These are phyloP conservation scores for Phorcus lineatus DNA, from an alignment of 2,888 invertebrate genomes.

Conservation along the genomic window DNA sequence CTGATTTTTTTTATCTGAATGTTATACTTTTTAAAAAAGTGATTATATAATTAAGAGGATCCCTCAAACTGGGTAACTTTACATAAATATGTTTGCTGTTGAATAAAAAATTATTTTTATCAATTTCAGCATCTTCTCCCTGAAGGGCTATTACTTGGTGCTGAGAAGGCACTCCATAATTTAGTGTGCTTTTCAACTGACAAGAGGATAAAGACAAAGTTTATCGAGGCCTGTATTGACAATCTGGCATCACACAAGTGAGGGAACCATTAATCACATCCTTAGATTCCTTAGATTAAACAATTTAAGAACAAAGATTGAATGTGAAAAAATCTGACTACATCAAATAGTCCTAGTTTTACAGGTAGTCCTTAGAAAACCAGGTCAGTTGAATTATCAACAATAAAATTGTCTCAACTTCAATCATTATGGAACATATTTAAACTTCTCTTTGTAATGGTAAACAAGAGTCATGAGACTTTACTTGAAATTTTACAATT, in stretches of 20 bases:
- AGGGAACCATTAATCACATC: slow-evolving; percentile 25
- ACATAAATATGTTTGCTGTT: neutral
- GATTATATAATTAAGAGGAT: neutral
- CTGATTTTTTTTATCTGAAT: neutral
- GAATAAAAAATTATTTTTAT: neutral
- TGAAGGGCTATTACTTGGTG: slow-evolving; percentile 93
- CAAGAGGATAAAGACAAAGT: slow-evolving; percentile 91
- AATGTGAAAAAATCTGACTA: neutral
- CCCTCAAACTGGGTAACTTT: neutral
- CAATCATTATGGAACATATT: no score
- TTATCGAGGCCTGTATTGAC: slow-evolving; percentile 94
- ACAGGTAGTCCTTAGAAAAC: no score
- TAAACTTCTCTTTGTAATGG: no score
- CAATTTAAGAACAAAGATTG: neutral
- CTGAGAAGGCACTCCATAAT: slow-evolving; percentile 93
- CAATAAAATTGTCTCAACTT: no score
- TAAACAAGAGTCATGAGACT: no score
- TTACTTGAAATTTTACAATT: no score
- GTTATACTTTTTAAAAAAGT: neutral
- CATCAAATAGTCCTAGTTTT: no score
- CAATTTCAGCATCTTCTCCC: slow-evolving; percentile 84
- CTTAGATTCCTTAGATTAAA: neutral
- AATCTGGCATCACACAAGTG: slow-evolving; percentile 90
- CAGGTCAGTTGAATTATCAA: no score
- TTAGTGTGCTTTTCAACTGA: slow-evolving; percentile 90